phyloP scores from a whole-genome alignment of 2,797 vertebrate species.

The Stomatorhinus walkeri region DNA sequence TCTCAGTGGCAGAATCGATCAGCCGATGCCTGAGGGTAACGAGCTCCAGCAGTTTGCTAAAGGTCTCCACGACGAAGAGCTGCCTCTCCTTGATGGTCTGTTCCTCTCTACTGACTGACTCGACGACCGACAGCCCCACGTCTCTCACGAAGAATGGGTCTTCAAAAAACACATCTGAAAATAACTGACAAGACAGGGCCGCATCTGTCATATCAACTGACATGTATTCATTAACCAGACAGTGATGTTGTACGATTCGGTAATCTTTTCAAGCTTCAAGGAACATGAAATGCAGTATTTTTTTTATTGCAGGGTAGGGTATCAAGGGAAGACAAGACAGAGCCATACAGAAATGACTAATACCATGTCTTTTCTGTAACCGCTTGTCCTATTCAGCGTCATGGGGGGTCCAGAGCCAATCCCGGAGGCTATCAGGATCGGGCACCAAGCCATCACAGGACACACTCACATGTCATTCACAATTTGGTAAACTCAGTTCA shows the following conservation, averaged over 20 bases:
- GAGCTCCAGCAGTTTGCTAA: constrained; percentile 60
- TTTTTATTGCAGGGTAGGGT: background rate
- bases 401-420: background rate
- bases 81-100: constrained; percentile 47
- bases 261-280: background rate
- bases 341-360: background rate
- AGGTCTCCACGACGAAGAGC: constrained; percentile 49
- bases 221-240: background rate
- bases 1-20: constrained; percentile 52
- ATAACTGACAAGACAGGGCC: constrained; percentile 47
- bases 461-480: background rate
- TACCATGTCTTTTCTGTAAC: background rate
- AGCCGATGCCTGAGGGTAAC: constrained; percentile 53
- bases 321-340: background rate
- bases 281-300: background rate
- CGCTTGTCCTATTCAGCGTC: background rate
- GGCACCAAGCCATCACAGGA: background rate
- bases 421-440: background rate
- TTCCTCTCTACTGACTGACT: constrained; percentile 36
- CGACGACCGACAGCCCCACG: constrained; percentile 44
- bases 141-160: constrained; percentile 55
- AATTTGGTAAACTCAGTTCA: background rate
- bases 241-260: background rate
- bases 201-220: background rate
- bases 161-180: constrained; percentile 56